Conservation (phyloP, 2,888 invertebrate genomes). For the Pyrocoelia pectoralis region DNA sequence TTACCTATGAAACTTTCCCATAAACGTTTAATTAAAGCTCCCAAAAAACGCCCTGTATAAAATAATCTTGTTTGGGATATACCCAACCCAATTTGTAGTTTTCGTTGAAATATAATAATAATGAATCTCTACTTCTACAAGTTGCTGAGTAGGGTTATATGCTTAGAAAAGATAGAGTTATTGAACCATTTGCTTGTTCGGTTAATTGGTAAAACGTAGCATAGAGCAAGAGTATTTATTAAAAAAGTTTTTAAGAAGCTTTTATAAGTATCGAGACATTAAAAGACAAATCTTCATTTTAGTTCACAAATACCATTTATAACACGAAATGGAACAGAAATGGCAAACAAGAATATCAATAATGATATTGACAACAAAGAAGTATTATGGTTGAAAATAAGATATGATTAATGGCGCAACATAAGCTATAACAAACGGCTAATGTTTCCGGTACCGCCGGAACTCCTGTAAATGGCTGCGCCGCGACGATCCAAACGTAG, state of each 20-base stretch:
- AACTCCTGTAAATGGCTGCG: slow-evolving; percentile 58
- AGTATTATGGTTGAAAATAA: slow-evolving; percentile 51
- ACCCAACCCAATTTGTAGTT: too few relatives aligned
- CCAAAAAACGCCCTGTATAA: too few relatives aligned
- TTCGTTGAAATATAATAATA: too few relatives aligned
- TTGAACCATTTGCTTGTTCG: too few relatives aligned
- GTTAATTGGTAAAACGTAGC: too few relatives aligned
- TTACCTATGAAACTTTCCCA: too few relatives aligned
- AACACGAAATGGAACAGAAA: slow-evolving; percentile 56
- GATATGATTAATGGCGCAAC: slow-evolving; percentile 59
- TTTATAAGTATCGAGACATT: slow-evolving; percentile 16
- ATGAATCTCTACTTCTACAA: too few relatives aligned
- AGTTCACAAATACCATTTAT: slow-evolving; percentile 59
- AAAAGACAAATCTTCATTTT: slow-evolving; percentile 55
- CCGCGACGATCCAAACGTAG: slow-evolving; percentile 44
- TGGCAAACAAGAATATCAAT: slow-evolving; percentile 60
- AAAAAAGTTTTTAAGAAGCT: not conserved
- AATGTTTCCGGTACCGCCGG: slow-evolving; percentile 60
- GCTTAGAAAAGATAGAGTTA: too few relatives aligned
- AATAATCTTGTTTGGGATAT: too few relatives aligned
- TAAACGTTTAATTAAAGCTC: too few relatives aligned
- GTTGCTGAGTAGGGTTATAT: too few relatives aligned
- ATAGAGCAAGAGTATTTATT: not conserved
- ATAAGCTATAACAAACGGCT: slow-evolving; percentile 58
- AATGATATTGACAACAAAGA: slow-evolving; percentile 56